Base-by-base conservation (phyloP, 1,140 invertebrate species). In the Cheumatopsyche charites region DNA sequence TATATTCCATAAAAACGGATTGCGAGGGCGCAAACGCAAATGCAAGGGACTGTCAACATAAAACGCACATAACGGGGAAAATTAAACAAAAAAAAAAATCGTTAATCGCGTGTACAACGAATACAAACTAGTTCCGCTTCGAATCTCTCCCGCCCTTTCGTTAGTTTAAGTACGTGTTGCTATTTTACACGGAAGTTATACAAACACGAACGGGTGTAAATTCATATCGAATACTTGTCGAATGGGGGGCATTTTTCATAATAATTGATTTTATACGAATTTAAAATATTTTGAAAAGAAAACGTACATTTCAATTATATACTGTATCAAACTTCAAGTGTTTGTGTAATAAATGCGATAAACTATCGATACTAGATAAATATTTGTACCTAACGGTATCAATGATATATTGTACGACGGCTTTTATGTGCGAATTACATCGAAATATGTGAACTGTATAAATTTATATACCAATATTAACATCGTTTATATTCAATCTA, bases 31-130 rank as follows among this genome's bases (percentile, higher is more conserved):
- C 55, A 58, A 25, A 21, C 21, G 23, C 55, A 58, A 25, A 21
- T 58, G 55, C 23, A 58, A 19, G 55, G 55, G 55, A 58, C 55
- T 58, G 55, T 58, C 55, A 58, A 58, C 55, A 23, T 15, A 1
- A 19, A 55, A 47, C 45, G 15, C 13, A 47, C 13, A 47, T 47
- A 47, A 52, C 19, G 15, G 47, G 47, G 47, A 52, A 52, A 52
- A 17, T 52, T 17, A 7, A 52, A 19, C 13, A 1, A 17, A 19
- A 19, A 52, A 19, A 52, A 52, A 52, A 52, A 52, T 52, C 47
- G 47, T 52, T 52, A 17, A 52, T 52, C 15, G 47, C 47, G 47
- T 52, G 47, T 52, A 36, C 9, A 36, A 36, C 29, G 29, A 36
- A 36, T 36, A 36, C 29, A 36, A 36, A 36, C 29, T 36, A 36